Percentiles rank a stretch among this genome's conserved stretches.
phyloP scores from a whole-genome alignment of 1,140 invertebrate genomes.

The Oedothorax gibbosus region DNA sequence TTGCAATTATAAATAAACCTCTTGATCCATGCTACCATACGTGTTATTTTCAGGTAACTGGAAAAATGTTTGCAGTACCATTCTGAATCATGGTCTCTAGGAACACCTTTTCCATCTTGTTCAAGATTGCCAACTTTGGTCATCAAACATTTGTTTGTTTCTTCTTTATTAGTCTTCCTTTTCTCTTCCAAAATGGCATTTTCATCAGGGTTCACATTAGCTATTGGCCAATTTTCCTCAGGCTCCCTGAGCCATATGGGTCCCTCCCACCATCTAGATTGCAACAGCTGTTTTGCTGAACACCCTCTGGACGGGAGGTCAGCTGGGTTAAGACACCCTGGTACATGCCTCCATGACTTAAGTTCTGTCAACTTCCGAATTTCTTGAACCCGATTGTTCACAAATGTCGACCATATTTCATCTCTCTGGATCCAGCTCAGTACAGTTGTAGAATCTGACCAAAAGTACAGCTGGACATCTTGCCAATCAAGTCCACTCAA shows the following conservation, averaged over 20 bases:
- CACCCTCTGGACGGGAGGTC: background rate
- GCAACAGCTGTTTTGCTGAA: background rate
- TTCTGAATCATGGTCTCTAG: no score
- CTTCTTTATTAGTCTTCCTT: no score
- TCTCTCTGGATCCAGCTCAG: background rate
- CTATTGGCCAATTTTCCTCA: background rate
- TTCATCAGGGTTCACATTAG: no score
- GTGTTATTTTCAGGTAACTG: no score
- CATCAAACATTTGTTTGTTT: no score
- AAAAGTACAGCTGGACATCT: background rate
- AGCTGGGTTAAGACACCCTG: background rate
- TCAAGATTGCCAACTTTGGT: no score
- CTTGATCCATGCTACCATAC: no score
- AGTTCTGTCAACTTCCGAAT: background rate
- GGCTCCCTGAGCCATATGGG: background rate
- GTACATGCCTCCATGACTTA: background rate
- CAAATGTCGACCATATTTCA: background rate
- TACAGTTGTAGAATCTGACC: background rate
- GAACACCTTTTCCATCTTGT: no score
- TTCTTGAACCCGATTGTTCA: background rate
- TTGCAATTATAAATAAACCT: no score
- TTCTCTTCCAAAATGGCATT: no score
- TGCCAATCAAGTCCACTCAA: background rate
- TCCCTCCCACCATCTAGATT: background rate
- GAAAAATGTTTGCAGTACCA: no score